Evolutionary conservation across 1,140 invertebrate genomes (phyloP).

Genomic region (Brevipalpus yothersi): DNA sequence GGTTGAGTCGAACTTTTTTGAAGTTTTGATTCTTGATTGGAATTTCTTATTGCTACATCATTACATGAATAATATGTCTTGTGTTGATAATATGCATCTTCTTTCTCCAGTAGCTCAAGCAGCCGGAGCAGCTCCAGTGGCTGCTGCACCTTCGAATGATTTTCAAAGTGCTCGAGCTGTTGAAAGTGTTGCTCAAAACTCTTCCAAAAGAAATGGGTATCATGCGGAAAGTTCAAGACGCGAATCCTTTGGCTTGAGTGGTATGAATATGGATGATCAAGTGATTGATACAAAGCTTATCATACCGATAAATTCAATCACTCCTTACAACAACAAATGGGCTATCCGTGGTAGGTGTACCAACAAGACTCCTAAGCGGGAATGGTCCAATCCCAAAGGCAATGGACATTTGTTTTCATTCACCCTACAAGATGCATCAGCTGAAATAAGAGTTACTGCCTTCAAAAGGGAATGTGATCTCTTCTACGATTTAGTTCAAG

Average conservation of each 20-base stretch:
- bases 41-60: too few species aligned
- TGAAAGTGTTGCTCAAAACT: background rate
- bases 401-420: constrained; percentile 84
- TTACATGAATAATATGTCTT: too few species aligned
- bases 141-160: too few species aligned
- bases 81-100: too few species aligned
- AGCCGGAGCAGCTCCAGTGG: too few species aligned
- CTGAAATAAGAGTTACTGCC: constrained; percentile 79
- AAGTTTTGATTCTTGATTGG: too few species aligned
- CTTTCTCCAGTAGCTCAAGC: too few species aligned
- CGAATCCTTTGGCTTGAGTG: background rate
- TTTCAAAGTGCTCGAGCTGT: background rate
- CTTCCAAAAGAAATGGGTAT: too few species aligned
- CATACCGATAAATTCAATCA: constrained; percentile 4
- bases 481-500: constrained; percentile 67
- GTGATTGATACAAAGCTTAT: background rate
- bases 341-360: constrained; percentile 62
- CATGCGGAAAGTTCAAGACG: background rate
- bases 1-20: too few species aligned
- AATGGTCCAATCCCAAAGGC: constrained; percentile 65
- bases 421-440: constrained; percentile 72
- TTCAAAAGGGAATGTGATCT: constrained; percentile 75
- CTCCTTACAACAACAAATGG: constrained; percentile 7
- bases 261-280: background rate
- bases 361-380: constrained; percentile 50